Evolutionary conservation across 1,140 invertebrate genomes (phyloP), one percentile per base, ranked within the genome.

Genomic region (Euura saliciscinereae): DNA sequence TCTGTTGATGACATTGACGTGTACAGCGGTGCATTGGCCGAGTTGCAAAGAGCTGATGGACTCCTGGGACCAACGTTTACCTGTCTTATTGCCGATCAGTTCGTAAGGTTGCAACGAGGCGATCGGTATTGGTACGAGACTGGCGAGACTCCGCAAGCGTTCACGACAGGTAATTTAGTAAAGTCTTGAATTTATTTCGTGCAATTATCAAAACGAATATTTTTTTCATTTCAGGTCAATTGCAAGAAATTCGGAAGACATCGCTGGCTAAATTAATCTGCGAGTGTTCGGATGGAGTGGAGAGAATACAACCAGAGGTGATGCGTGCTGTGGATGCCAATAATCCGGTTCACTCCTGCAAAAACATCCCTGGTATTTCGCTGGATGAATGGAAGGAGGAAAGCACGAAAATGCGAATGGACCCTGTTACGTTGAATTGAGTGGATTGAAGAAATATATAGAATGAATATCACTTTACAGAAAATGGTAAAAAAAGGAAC

Each of bases 101-200:
- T 98, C 85, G 80, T 91, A 42, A 87, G 94, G 44, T 79, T 97
- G 2, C 95, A 95, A 84, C 83, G 88, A 65, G 96, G 94, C 0
- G 96, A 98, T 86, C 88, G 94, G 44, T 96, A 91, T 85, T 98
- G 95, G 95, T 98, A 97, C 80, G 96, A 98, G 80, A 91, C 90
- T 6, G 83, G 85, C 10, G 88, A 92, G 71, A 83, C 89, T 8
- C 90, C 90, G 0, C 90, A 94, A 71, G 89, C 89, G 28, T 97
- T 97, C 80, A 92, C 90, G 2, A 77, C 87, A 84, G 90, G 94
- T 94, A 84, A 86, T 28, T 28, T 28, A 28, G 28, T 28, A 28
- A 28, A 28, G 28, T 28, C 28, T 28, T 28, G 28, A 28, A 28
- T 28, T 28, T 28, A 0, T 28, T 28, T 28, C 28, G 28, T 1